A percentile compares a stretch with the other conserved stretches of the same genome.
Conservation (phyloP, 2,113 vertebrate genomes). For the Dicerorhinus sumatrensis region DNA sequence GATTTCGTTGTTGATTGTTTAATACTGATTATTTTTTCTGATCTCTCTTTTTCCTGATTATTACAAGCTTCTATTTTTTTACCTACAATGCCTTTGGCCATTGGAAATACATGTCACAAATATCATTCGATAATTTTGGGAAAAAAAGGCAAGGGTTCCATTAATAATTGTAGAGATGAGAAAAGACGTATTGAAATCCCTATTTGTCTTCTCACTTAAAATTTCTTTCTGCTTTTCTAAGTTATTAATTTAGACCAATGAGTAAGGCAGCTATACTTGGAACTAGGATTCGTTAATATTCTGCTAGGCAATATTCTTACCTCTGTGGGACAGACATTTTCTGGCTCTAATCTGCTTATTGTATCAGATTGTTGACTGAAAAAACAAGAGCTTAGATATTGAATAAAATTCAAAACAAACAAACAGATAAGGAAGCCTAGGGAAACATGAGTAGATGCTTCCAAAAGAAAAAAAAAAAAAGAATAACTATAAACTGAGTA, state of each 20-base stretch:
- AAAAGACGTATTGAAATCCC: neutral
- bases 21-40: neutral
- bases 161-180: neutral
- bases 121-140: neutral
- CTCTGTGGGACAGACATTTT: neutral
- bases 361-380: neutral
- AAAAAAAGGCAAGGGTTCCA: neutral
- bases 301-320: neutral
- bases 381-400: constrained; percentile 47
- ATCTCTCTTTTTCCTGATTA: neutral
- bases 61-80: neutral
- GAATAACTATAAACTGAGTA: neutral
- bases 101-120: neutral
- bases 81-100: neutral
- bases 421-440: neutral
- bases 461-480: neutral
- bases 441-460: neutral
- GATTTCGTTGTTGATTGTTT: neutral
- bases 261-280: neutral
- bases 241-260: neutral
- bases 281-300: neutral
- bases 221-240: neutral
- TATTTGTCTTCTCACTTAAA: neutral
- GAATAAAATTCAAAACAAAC: constrained; percentile 52
- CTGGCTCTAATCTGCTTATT: constrained; percentile 5